Percentiles rank a stretch among this genome's conserved stretches.
phyloP scores from a whole-genome alignment of 1,140 invertebrate genomes.

The Aricia agestis region DNA sequence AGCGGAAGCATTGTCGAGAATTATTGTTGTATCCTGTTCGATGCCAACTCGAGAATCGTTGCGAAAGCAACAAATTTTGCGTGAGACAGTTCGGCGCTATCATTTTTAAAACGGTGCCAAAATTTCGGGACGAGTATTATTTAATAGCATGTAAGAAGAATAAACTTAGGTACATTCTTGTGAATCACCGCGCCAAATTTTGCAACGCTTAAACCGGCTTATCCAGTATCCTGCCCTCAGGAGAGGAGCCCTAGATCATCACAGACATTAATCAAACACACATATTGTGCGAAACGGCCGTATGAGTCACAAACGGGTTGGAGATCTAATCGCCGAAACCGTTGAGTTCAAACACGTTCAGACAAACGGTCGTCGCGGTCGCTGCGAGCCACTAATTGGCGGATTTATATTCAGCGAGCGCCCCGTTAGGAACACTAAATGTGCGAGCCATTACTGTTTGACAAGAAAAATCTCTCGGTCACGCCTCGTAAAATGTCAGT shows the following conservation, averaged over 20 bases:
- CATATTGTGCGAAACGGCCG: not conserved
- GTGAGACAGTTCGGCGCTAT: constrained; percentile 4
- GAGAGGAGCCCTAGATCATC: not conserved
- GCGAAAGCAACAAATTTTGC: not conserved
- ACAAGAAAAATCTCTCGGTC: not conserved
- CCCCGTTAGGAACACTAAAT: constrained; percentile 18
- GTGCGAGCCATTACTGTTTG: constrained; percentile 7
- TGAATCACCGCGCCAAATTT: not conserved
- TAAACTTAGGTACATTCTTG: not conserved
- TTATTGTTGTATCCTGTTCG: not conserved
- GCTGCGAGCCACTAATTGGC: constrained; percentile 37
- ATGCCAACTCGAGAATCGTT: constrained; percentile 1
- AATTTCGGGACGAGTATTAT: not conserved
- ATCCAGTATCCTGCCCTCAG: not conserved
- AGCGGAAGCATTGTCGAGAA: not conserved
- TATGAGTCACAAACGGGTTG: constrained; percentile 47
- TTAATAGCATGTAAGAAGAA: not conserved
- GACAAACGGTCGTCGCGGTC: constrained; percentile 39
- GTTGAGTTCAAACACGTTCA: constrained; percentile 51
- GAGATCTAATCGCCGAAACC: constrained; percentile 50
- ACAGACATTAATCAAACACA: not conserved
- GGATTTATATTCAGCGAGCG: constrained; percentile 38
- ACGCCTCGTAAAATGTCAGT: constrained; percentile 2
- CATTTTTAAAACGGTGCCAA: not conserved
- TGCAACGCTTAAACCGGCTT: not conserved